A percentile compares a stretch with the other conserved stretches of the same genome.
phyloP scores from a whole-genome alignment of 2,797 vertebrate species.

The Parotocinclus haroldoi region DNA sequence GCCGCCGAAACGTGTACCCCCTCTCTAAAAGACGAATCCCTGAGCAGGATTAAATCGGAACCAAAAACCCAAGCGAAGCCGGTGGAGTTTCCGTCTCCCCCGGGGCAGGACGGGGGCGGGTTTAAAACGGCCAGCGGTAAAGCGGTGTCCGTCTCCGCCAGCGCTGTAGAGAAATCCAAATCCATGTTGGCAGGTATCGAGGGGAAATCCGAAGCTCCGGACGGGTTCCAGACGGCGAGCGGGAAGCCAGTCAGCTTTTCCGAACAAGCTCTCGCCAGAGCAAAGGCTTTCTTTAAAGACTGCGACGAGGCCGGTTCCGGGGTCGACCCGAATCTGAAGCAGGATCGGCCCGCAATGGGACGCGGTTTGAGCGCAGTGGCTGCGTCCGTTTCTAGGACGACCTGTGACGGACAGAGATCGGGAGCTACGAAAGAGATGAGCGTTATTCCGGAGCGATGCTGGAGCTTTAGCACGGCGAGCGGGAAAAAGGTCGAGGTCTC shows the following conservation, averaged over 20 bases:
- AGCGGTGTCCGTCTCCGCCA: conserved; percentile 62
- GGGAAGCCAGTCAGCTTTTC: conserved; percentile 69
- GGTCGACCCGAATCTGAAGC: conserved; percentile 1
- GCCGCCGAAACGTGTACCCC: no score
- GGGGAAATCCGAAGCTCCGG: conserved; percentile 12
- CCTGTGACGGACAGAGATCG: no score
- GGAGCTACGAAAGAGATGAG: no score
- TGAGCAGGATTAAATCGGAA: conserved; percentile 62
- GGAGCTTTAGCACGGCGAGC: conserved; percentile 76
- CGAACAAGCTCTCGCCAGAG: conserved; percentile 64
- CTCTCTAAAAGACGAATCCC: conserved; percentile 50
- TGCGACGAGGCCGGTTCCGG: neutral
- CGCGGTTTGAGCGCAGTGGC: no score
- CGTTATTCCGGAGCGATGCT: neutral
- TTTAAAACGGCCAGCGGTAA: conserved; percentile 70
- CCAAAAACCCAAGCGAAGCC: conserved; percentile 62
- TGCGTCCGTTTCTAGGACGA: no score
- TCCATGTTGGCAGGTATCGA: conserved; percentile 63
- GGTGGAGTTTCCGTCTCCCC: neutral
- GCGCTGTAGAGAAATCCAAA: conserved; percentile 66
- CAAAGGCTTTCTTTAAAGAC: conserved; percentile 59
- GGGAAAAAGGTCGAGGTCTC: conserved; percentile 75
- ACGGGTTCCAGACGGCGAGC: conserved; percentile 72
- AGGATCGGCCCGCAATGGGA: neutral
- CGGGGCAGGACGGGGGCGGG: conserved; percentile 46